These are phyloP conservation scores for Aphaenogaster ashmeadi DNA, from an alignment of 1,140 invertebrate species.

Conservation along the genomic window DNA sequence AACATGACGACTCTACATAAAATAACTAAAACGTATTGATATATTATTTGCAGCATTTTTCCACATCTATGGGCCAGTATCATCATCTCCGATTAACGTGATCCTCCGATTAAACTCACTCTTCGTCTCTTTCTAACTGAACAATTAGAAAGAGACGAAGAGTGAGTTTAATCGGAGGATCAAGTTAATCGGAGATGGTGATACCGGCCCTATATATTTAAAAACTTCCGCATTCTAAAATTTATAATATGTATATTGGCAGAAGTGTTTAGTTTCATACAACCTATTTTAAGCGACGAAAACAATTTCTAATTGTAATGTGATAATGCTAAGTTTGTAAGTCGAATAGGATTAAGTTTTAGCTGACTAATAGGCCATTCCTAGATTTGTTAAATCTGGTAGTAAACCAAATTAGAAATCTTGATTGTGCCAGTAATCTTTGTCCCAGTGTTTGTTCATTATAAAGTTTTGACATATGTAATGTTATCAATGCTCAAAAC, in stretches of 20 bases:
- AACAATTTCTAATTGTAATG: slow-evolving; percentile 11
- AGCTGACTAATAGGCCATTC: not conserved
- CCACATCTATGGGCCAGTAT: too few relatives aligned
- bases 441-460: slow-evolving; percentile 82
- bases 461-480: slow-evolving; percentile 56
- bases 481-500: slow-evolving; percentile 50
- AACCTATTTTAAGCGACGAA: slow-evolving; percentile 1
- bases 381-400: not conserved
- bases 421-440: slow-evolving; percentile 54
- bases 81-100: too few relatives aligned
- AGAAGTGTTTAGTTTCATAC: slow-evolving; percentile 7
- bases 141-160: too few relatives aligned
- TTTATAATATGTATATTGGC: slow-evolving; percentile 11
- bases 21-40: not conserved
- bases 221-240: slow-evolving; percentile 3
- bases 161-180: too few relatives aligned
- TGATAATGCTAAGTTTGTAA: slow-evolving; percentile 11
- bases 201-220: too few relatives aligned
- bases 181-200: too few relatives aligned
- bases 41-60: slow-evolving; percentile 52
- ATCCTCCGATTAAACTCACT: too few relatives aligned
- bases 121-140: too few relatives aligned
- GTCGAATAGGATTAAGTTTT: slow-evolving; percentile 22
- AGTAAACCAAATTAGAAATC: not conserved
- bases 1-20: not conserved